A percentile compares a stretch with the other conserved stretches of the same genome.
Evolutionary conservation across 2,797 vertebrate species (phyloP).

Genomic region (Dryobates pubescens): DNA sequence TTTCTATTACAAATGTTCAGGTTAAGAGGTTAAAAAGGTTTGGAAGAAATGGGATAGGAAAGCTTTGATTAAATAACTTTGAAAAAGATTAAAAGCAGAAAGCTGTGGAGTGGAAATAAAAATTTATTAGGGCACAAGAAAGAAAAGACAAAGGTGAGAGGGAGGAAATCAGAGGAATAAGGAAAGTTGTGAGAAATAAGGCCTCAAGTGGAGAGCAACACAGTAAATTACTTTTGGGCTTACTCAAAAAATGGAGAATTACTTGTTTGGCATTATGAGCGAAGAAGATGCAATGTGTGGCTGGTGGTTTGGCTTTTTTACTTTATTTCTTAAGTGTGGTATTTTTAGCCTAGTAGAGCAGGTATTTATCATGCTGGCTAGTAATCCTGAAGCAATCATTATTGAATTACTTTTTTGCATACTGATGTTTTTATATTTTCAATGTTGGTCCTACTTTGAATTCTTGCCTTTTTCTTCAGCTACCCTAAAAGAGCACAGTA

Average conservation of each 20-base stretch:
- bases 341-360: neutral
- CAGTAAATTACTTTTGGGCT: neutral
- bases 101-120: neutral
- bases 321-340: neutral
- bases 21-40: neutral
- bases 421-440: slow-evolving; percentile 56
- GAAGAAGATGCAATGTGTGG: neutral
- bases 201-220: neutral
- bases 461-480: slow-evolving; percentile 77
- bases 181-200: neutral
- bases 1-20: neutral
- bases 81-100: neutral
- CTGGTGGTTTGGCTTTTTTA: neutral
- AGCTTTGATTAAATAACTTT: neutral
- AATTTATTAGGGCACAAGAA: neutral
- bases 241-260: neutral
- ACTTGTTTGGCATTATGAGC: neutral
- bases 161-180: neutral
- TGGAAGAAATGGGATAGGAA: neutral
- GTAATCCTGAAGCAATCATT: neutral
- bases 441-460: slow-evolving; percentile 60
- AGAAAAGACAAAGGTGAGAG: neutral
- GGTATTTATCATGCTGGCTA: neutral
- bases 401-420: neutral
- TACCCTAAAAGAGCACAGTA: slow-evolving; percentile 72